phyloP scores from a whole-genome alignment of 2,888 invertebrate genomes.

The Nebria brevicollis region DNA sequence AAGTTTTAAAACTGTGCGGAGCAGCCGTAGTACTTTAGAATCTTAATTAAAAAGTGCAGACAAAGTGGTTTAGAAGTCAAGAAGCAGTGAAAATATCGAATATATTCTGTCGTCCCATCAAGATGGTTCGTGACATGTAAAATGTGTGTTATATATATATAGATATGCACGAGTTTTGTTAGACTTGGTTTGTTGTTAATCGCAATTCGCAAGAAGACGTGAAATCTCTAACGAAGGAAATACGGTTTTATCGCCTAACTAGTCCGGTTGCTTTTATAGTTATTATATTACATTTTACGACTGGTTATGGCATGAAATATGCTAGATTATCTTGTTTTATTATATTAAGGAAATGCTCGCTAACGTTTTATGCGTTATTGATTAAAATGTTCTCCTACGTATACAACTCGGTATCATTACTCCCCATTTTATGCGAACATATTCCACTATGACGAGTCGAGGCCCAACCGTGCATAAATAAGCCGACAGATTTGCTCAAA shows the following conservation, averaged over 20 bases:
- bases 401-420: neutral
- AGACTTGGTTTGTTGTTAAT: neutral
- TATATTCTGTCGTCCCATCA: neutral
- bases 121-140: neutral
- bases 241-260: slow-evolving; percentile 23
- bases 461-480: neutral
- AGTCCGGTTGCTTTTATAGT: slow-evolving; percentile 16
- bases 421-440: neutral
- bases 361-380: slow-evolving; percentile 15
- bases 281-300: slow-evolving; percentile 33
- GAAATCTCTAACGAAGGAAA: slow-evolving; percentile 20
- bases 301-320: slow-evolving; percentile 27
- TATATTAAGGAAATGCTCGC: slow-evolving; percentile 23
- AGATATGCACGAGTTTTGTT: neutral
- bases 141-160: neutral
- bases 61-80: neutral
- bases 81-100: neutral
- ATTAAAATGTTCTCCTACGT: slow-evolving; percentile 1
- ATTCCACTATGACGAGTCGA: neutral
- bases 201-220: neutral
- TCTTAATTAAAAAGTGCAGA: slow-evolving; percentile 1
- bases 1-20: neutral
- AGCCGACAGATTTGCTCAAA: neutral
- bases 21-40: neutral
- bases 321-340: slow-evolving; percentile 28